Evolutionary conservation across 1,140 invertebrate genomes (phyloP).

Genomic region (Chironomus tepperi): DNA sequence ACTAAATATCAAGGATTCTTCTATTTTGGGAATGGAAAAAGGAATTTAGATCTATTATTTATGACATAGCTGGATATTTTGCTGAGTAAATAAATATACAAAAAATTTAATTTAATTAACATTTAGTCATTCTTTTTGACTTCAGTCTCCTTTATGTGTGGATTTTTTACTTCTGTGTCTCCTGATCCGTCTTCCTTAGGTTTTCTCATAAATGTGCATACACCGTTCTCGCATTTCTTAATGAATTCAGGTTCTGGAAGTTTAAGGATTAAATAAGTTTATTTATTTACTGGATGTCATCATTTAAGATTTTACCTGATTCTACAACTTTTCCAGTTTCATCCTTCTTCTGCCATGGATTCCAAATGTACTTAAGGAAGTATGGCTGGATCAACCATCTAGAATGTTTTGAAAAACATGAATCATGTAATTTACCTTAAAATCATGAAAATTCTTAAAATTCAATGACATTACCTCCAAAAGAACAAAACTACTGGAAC

Average conservation of each 20-base stretch:
- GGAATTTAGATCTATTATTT: constrained; percentile 63
- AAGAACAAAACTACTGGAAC: neutral
- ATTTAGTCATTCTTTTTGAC: neutral
- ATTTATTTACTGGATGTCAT: neutral
- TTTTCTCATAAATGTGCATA: constrained; percentile 1
- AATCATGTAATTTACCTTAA: too few species aligned
- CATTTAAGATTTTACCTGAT: neutral
- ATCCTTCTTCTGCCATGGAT: constrained; percentile 10
- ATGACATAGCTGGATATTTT: constrained; percentile 43
- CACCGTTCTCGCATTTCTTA: neutral
- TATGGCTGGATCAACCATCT: neutral
- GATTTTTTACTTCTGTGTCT: neutral
- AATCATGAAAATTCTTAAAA: too few species aligned
- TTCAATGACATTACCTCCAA: neutral
- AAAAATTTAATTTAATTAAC: neutral
- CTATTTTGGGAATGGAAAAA: constrained; percentile 62
- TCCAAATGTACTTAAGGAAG: neutral
- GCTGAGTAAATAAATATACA: neutral
- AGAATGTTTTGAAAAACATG: too few species aligned
- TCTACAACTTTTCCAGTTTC: neutral
- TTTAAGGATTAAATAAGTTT: neutral
- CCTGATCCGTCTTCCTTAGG: neutral
- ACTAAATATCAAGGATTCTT: constrained; percentile 57
- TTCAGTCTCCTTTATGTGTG: neutral
- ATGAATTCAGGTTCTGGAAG: constrained; percentile 1